These are phyloP conservation scores for Scaptomyza tumidula DNA, from an alignment of 2,888 invertebrate genomes.

Conservation along the genomic window DNA sequence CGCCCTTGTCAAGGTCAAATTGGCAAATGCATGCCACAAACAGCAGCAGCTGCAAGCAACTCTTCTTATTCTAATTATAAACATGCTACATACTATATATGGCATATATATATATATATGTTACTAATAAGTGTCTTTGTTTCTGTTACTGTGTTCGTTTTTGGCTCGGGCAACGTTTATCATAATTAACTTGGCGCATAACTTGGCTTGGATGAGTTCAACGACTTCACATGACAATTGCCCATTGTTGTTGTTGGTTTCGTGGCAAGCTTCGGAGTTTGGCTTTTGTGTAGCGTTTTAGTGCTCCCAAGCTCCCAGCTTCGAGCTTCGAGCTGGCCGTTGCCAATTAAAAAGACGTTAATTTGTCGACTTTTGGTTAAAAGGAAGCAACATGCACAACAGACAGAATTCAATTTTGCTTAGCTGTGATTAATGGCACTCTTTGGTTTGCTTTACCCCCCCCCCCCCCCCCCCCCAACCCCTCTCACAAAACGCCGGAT, in stretches of 20 bases:
- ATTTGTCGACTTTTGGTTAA: constrained; percentile 67
- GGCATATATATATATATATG: too few species aligned
- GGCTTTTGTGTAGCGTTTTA: too few species aligned
- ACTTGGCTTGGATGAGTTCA: constrained; percentile 57
- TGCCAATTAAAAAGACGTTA: constrained; percentile 74
- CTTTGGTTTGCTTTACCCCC: too few species aligned
- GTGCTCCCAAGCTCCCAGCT: constrained; percentile 26
- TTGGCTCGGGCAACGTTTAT: constrained; percentile 32
- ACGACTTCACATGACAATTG: constrained; percentile 63
- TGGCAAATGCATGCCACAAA: constrained; percentile 7
- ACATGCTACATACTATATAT: too few species aligned
- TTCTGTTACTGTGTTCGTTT: background rate
- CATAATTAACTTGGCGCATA: constrained; percentile 61
- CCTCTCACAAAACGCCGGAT: too few species aligned
- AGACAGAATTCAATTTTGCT: constrained; percentile 69
- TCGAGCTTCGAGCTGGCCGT: constrained; percentile 32
- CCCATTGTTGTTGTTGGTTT: constrained; percentile 49
- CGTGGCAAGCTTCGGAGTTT: constrained; percentile 37
- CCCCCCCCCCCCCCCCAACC: too few species aligned
- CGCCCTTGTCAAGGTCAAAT: constrained; percentile 75
- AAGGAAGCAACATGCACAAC: constrained; percentile 34
- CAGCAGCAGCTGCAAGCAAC: constrained; percentile 19
- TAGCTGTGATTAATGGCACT: constrained; percentile 62
- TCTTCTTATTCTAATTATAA: constrained; percentile 1
- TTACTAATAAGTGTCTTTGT: constrained; percentile 4